Evolutionary conservation across 2,113 vertebrate genomes (phyloP).

Genomic region (Chaetodon auriga): DNA sequence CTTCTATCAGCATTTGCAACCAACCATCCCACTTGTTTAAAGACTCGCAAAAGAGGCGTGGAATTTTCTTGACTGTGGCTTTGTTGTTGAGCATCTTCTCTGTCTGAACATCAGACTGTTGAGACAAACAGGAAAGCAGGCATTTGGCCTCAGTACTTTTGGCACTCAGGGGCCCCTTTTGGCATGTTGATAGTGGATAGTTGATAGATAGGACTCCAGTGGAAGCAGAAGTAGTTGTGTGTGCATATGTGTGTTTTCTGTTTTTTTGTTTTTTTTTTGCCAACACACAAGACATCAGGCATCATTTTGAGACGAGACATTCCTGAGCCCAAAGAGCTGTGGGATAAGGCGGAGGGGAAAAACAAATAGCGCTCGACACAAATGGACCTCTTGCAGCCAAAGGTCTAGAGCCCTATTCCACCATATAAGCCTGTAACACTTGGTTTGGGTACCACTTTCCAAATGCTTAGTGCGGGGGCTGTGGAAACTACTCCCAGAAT

Average conservation of each 20-base stretch:
- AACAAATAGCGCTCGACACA: slow-evolving; percentile 77
- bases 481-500: slow-evolving; percentile 74
- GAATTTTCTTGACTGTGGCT: slow-evolving; percentile 30
- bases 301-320: slow-evolving; percentile 69
- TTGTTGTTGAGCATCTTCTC: slow-evolving; percentile 59
- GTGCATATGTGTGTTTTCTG: slow-evolving; percentile 32
- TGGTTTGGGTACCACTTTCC: slow-evolving; percentile 74
- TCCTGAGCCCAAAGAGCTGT: slow-evolving; percentile 67
- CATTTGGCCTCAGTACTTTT: slow-evolving; percentile 47
- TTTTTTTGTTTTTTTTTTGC: slow-evolving; percentile 32
- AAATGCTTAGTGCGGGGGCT: slow-evolving; percentile 54
- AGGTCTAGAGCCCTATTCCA: slow-evolving; percentile 60
- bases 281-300: slow-evolving; percentile 63
- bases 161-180: slow-evolving; percentile 42
- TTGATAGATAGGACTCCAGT: slow-evolving; percentile 17
- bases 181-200: slow-evolving; percentile 46
- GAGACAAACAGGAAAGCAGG: slow-evolving; percentile 74
- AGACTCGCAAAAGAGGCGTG: slow-evolving; percentile 29
- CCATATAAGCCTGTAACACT: slow-evolving; percentile 72
- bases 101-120: slow-evolving; percentile 68
- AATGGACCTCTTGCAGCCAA: slow-evolving; percentile 62
- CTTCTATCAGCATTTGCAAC: slow-evolving; percentile 27
- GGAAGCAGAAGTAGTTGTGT: slow-evolving; percentile 30
- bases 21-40: slow-evolving; percentile 13
- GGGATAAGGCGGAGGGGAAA: slow-evolving; percentile 80